Base-by-base conservation (phyloP, 1,140 invertebrate genomes). In the Gonatopus flavifemur region DNA sequence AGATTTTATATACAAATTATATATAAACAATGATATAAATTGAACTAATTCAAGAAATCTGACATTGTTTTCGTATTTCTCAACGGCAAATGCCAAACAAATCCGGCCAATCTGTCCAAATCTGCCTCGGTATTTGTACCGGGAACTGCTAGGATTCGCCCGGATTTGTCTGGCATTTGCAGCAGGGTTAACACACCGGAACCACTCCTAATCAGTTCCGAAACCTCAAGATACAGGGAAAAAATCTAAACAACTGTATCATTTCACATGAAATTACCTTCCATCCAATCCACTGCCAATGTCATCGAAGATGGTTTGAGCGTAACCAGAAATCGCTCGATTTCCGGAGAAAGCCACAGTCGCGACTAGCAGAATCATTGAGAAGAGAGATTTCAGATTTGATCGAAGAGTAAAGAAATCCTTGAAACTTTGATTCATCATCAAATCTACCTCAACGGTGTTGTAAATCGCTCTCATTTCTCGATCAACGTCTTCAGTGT, bases 401-500 rank as follows among this genome's bases (percentile, higher is more conserved):
- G 32, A 33, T 4, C 7, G 13, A 4, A 33, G 5, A 4, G n/a
- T 6, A 33, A 33, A 33, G 5, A 33, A 33, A 33, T 33, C 32
- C 4, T n/a, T n/a, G 10, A 33, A 4, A 13, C 32, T 33, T 5
- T 9, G 10, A 33, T 33, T 33, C 32, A 15, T 33, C 5, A 15
- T 4, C n/a, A 33, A 6, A 49, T 81, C 70, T 52, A 80, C 72
- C 49, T 78, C 81, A 0, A 87, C 77, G 20, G 81, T 76, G 46
- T 71, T 77, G 38, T 81, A 80, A 65, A 88, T 84, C 35, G 78
- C 76, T 13, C 82, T 72, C 13, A 84, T 66, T 68, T 88, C 85
- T 35, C 82, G 80, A 44, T 79, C 71, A 10, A 86, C 80, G 59
- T 84, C 79, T 25, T 57, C 64, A 43, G 62, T 73, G 2, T 83